Conservation (phyloP, 1,140 invertebrate genomes). For the Trissolcus basalis region DNA sequence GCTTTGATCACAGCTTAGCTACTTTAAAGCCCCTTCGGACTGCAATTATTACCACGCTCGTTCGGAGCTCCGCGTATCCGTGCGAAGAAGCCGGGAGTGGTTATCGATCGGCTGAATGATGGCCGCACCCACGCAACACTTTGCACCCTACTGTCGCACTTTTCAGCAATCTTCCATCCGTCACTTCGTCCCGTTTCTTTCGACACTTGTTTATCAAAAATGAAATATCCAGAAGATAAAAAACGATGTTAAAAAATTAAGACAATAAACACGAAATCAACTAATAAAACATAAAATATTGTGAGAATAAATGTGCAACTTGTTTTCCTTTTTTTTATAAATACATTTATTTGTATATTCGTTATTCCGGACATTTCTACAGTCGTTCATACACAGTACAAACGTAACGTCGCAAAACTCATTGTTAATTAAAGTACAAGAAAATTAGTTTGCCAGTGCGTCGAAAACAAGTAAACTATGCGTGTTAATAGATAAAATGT, state of each 20-base stretch:
- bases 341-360: conserved; percentile 54
- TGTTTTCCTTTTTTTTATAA: conserved; percentile 49
- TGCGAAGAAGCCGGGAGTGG: conserved; percentile 53
- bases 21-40: conserved; percentile 2
- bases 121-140: conserved; percentile 43
- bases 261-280: neutral
- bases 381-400: conserved; percentile 41
- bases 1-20: neutral
- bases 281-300: neutral
- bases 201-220: neutral
- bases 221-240: neutral
- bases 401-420: conserved; percentile 35
- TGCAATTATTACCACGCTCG: conserved; percentile 41
- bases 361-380: conserved; percentile 41
- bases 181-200: too few species aligned
- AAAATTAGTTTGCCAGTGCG: too few species aligned
- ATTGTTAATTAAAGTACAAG: conserved; percentile 11
- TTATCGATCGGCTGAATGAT: conserved; percentile 50
- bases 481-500: too few species aligned
- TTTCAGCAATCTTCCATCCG: neutral
- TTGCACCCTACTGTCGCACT: conserved; percentile 5
- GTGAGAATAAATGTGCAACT: neutral
- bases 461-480: too few species aligned
- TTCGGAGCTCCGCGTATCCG: conserved; percentile 33
- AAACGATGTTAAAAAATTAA: neutral